Percentiles rank a stretch among this genome's conserved stretches.
Evolutionary conservation across 2,113 vertebrate genomes (phyloP).

Genomic region (Smithornis capensis): DNA sequence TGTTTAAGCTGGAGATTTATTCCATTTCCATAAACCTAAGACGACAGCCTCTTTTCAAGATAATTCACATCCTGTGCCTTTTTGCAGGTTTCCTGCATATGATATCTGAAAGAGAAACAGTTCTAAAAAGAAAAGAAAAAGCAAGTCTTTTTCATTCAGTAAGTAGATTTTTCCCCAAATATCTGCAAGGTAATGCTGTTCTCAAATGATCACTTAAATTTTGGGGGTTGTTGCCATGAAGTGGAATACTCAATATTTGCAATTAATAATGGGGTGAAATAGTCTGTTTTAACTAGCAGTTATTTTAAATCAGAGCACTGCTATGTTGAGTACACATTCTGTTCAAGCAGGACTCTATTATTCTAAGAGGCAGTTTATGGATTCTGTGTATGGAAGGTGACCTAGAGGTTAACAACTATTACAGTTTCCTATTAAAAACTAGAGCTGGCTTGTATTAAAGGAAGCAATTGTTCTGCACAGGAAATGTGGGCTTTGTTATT

Average conservation of each 20-base stretch:
- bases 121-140: neutral
- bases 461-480: neutral
- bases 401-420: conserved; percentile 16
- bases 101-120: neutral
- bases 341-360: neutral
- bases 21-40: conserved; percentile 41
- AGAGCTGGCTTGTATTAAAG: neutral
- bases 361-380: neutral
- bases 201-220: neutral
- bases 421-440: conserved; percentile 4
- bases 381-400: neutral
- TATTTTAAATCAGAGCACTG: neutral
- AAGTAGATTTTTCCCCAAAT: neutral
- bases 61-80: conserved; percentile 37
- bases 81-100: neutral
- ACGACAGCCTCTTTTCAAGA: conserved; percentile 34
- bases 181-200: neutral
- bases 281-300: neutral
- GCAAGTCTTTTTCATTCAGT: neutral
- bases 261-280: neutral
- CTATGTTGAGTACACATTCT: neutral
- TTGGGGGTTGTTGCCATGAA: neutral
- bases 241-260: neutral
- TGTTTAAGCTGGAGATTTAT: conserved; percentile 52
- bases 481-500: neutral